phyloP scores from a whole-genome alignment of 2,113 vertebrate genomes.

The Bubalus kerabau region DNA sequence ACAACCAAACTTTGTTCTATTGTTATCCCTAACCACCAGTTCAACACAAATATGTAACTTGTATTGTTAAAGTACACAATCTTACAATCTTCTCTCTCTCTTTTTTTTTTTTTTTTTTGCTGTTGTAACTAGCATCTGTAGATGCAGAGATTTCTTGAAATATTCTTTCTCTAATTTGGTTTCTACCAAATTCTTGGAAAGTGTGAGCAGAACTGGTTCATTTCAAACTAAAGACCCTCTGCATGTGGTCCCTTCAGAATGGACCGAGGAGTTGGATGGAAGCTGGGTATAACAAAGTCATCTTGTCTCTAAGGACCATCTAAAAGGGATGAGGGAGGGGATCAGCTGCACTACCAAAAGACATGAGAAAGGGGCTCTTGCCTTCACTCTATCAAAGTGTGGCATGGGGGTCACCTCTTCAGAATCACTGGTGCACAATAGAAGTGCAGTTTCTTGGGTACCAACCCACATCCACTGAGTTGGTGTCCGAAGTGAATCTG shows the following conservation, averaged over 20 bases:
- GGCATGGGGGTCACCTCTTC: not conserved
- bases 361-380: not conserved
- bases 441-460: not conserved
- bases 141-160: constrained; percentile 12
- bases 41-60: constrained; percentile 35
- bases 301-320: not conserved
- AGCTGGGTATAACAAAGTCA: not conserved
- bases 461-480: not conserved
- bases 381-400: not conserved
- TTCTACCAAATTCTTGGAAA: constrained; percentile 55
- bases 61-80: constrained; percentile 16
- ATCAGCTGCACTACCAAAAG: not conserved
- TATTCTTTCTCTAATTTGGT: not conserved
- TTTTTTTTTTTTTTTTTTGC: not conserved
- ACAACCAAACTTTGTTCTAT: constrained; percentile 64
- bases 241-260: not conserved
- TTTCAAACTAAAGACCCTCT: not conserved
- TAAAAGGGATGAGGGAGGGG: not conserved
- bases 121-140: not conserved
- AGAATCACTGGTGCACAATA: not conserved
- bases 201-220: not conserved
- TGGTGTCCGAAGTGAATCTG: not conserved
- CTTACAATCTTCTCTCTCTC: not conserved
- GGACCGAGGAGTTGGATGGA: not conserved
- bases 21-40: constrained; percentile 29